Base-by-base conservation (phyloP, 2,888 invertebrate species). In the Cistogaster globosa region DNA sequence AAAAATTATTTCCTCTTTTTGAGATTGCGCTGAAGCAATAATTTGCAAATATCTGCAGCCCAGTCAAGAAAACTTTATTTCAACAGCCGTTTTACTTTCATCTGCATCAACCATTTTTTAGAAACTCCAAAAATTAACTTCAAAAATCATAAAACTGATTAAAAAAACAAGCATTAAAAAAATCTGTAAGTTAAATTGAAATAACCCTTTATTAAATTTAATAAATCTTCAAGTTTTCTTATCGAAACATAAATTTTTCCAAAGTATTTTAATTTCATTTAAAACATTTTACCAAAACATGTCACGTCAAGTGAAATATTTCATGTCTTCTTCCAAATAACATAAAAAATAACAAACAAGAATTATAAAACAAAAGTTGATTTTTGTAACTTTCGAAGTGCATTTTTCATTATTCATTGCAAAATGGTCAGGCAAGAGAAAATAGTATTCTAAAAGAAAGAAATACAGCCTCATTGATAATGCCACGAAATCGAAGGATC, bases 401-500 rank as follows among this genome's bases (percentile, higher is more conserved):
- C 79, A 84, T 71, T 38, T 58, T 84, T 38, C 84, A 76, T 80
- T 80, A 80, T 80, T 72, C 55, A 80, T 84, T 26, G 60, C 67
- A 69, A 68, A 65, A 65, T 57, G 63, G 18, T 32, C 65, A 65
- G 51, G 32, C 45, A 72, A 8, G 5, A 58, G 22, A 36, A 65
- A 76, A 55, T 36, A 62, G 67, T 55, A 72, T 26, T 42, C 57
- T 57, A 18, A 58, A 71, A 16, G 32, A 71, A 71, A 48, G 18
- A 78, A 69, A 67, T 63, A 77, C 71, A 71, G 72, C 58, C 87
- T 90, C 89, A 88, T 90, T 90, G 90, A 89, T 89, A 89, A 90
- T 90, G 89, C 90, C 90, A 90, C 90, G 90, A 89, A 90, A 89
- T 90, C 89, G 89, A 90, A 89, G 88, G 87, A 88, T 88, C 90